Evolutionary conservation across 2,797 vertebrate species (phyloP).

Genomic region (Rhabdophis nuchalis): DNA sequence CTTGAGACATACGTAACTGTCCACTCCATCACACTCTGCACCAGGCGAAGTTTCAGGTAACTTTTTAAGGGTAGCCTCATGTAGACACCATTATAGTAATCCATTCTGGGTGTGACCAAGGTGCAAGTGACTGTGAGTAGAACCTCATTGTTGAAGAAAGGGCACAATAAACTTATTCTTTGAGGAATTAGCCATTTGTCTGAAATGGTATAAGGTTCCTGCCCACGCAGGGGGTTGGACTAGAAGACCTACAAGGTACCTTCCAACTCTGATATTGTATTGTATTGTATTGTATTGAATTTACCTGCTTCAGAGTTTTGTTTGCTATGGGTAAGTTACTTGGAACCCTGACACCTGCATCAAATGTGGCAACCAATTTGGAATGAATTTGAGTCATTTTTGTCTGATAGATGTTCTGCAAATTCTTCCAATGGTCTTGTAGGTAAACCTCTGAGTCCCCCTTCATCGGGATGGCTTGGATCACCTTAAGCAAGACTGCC

Average conservation of each 20-base stretch:
- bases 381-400: neutral
- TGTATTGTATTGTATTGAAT: too few species aligned
- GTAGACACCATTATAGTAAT: neutral
- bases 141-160: neutral
- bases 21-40: neutral
- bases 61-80: neutral
- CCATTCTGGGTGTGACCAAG: neutral
- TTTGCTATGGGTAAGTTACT: too few species aligned
- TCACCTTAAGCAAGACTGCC: neutral
- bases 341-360: neutral
- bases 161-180: too few species aligned
- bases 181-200: too few species aligned
- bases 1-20: neutral
- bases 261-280: too few species aligned
- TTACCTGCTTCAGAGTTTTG: too few species aligned
- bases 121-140: neutral
- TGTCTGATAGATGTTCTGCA: neutral
- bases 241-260: too few species aligned
- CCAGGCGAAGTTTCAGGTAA: neutral
- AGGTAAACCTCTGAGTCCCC: neutral
- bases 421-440: neutral
- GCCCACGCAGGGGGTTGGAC: too few species aligned
- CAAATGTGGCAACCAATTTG: neutral
- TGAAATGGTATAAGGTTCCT: too few species aligned
- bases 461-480: neutral